phyloP scores from a whole-genome alignment of 2,797 vertebrate species.

The Pangasius djambal region DNA sequence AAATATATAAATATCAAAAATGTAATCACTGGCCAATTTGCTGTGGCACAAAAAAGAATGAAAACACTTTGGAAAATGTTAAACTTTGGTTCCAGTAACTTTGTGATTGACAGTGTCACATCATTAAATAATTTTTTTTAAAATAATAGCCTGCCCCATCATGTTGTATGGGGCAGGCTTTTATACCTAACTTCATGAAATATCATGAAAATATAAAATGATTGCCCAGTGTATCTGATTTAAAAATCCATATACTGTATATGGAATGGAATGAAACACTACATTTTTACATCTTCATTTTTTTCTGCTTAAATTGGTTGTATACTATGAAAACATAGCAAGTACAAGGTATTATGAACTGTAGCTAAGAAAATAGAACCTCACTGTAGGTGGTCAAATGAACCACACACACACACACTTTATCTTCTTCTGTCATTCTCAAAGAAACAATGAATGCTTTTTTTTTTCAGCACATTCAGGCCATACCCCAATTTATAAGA shows the following conservation, averaged over 20 bases:
- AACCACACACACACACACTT: background rate
- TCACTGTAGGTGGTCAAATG: background rate
- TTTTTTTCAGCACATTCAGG: background rate
- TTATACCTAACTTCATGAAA: background rate
- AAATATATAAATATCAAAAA: too few species aligned
- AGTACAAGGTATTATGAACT: background rate
- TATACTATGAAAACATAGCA: background rate
- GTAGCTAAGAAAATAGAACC: background rate
- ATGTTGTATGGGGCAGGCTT: background rate
- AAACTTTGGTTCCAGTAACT: too few species aligned
- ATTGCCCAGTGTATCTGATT: too few species aligned
- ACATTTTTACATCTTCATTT: too few species aligned
- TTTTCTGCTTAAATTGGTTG: too few species aligned
- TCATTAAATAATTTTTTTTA: background rate
- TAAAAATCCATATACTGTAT: too few species aligned
- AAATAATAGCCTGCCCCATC: background rate
- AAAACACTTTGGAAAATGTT: too few species aligned
- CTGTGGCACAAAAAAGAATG: background rate
- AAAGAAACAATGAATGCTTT: background rate
- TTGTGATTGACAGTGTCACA: too few species aligned
- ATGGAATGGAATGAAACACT: too few species aligned
- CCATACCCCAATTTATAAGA: background rate
- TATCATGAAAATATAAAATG: background rate
- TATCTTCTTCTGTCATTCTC: background rate
- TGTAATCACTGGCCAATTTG: too few species aligned